Base-by-base conservation (phyloP, 2,888 invertebrate genomes). In the Aricia artaxerxes region DNA sequence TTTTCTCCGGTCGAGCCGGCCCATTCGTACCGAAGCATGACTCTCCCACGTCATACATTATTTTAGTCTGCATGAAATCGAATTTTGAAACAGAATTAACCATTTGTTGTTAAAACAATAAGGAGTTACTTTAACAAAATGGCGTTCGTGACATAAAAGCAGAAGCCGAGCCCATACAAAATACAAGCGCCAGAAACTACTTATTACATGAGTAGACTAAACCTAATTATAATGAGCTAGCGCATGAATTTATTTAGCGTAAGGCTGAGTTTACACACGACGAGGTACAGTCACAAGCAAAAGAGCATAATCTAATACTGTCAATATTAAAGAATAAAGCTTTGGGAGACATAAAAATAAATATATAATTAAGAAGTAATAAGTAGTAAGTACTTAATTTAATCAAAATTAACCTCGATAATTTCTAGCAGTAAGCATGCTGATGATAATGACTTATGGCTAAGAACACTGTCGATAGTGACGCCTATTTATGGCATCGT, bases 151-250 rank as follows among this genome's bases (percentile, higher is more conserved):
- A 69, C 69, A 35, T 69, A 16, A 38, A 69, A 69, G 2, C 64
- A 35, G 5, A 69, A 11, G 13, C 35, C 69, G 13, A 69, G 4
- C 1, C 69, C 69, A 69, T 69, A 69, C 69, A 49, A 75, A 16
- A 40, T 40, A 73, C 73, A 44, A 49, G 75, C 75, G 49, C 31
- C 13, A 31, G 6, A 53, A 57, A 57, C 72, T 73, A 35, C 78
- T 77, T 77, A 77, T 61, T 75, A 75, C 80, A 53, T 57, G 79
- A 78, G 35, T 76, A 76, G 57, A 57, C 78, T 79, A 76, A 76
- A 61, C 69, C 24, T 69, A 73, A 79, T 79, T 80, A 80, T 80
- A 78, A 80, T 57, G 57, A 53, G 53, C 78, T 72, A 78, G 72
- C 40, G 78, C 49, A 76, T 72, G 75, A 78, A 79, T 35, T 57